Percentiles rank a stretch among this genome's conserved stretches.
Conservation (phyloP, 37 sponge, comb jelly and placozoan genomes). For the Oopsacas minuta region DNA sequence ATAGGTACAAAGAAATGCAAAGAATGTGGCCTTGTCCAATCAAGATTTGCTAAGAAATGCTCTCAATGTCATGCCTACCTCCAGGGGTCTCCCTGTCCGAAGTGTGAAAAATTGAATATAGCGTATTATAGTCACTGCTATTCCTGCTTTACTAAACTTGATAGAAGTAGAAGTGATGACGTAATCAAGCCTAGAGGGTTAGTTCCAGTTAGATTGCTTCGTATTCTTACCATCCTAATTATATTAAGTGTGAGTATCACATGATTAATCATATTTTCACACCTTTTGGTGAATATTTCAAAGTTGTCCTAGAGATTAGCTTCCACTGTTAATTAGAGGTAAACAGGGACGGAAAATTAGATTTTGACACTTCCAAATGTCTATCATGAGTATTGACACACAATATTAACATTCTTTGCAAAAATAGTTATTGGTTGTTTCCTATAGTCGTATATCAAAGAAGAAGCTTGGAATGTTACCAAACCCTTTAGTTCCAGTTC, state of each 20-base stretch:
- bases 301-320: no score
- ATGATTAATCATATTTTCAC: no score
- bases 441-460: background rate
- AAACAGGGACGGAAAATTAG: no score
- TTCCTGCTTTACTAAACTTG: constrained; percentile 11
- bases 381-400: no score
- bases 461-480: background rate
- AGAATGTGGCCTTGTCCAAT: background rate
- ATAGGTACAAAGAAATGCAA: constrained; percentile 9
- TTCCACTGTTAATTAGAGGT: no score
- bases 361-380: no score
- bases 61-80: constrained; percentile 15
- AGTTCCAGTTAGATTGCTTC: background rate
- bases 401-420: no score
- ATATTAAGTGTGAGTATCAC: no score
- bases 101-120: background rate
- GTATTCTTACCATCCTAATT: no score
- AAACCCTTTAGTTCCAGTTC: background rate
- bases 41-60: constrained; percentile 14
- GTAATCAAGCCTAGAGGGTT: background rate
- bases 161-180: background rate
- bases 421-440: no score
- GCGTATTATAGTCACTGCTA: background rate
- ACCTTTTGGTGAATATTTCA: no score
- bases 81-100: background rate